These are phyloP conservation scores for Dolomedes plantarius DNA, from an alignment of 2,888 invertebrate species.

Conservation along the genomic window DNA sequence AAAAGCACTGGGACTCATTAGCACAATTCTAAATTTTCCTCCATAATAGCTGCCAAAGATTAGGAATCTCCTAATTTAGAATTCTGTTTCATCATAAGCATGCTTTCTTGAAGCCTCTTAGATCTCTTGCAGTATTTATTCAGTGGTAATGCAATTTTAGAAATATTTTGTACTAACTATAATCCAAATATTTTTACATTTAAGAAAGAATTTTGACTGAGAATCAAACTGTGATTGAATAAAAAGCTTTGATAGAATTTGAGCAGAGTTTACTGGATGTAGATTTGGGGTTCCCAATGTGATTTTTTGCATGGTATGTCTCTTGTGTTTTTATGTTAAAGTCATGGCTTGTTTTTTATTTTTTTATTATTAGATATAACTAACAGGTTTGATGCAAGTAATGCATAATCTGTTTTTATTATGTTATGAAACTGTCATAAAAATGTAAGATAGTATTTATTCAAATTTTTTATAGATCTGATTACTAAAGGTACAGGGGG, in stretches of 20 bases:
- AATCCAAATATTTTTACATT: not conserved
- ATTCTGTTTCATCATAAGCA: not conserved
- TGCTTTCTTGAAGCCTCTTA: slow-evolving; percentile 1
- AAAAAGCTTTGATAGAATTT: slow-evolving; percentile 2
- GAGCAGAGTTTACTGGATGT: not conserved
- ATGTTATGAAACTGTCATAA: too few species aligned
- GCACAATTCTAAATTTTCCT: not conserved
- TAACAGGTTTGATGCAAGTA: too few species aligned
- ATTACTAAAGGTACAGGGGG: too few species aligned
- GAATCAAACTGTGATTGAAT: slow-evolving; percentile 15
- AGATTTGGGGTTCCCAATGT: not conserved
- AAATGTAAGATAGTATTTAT: too few species aligned
- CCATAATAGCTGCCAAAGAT: not conserved
- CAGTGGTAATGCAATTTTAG: not conserved
- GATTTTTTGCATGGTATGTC: not conserved
- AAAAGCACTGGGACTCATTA: slow-evolving; percentile 10
- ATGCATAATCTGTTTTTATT: too few species aligned
- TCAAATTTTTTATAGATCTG: too few species aligned
- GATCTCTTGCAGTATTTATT: not conserved
- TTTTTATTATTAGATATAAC: too few species aligned
- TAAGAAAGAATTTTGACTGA: slow-evolving; percentile 6
- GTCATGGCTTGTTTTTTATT: not conserved
- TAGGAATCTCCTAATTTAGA: slow-evolving; percentile 1
- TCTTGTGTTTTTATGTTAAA: not conserved
- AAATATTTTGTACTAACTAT: slow-evolving; percentile 12